Evolutionary conservation across 2,797 vertebrate genomes (phyloP).

Genomic region (Potorous gilbertii): DNA sequence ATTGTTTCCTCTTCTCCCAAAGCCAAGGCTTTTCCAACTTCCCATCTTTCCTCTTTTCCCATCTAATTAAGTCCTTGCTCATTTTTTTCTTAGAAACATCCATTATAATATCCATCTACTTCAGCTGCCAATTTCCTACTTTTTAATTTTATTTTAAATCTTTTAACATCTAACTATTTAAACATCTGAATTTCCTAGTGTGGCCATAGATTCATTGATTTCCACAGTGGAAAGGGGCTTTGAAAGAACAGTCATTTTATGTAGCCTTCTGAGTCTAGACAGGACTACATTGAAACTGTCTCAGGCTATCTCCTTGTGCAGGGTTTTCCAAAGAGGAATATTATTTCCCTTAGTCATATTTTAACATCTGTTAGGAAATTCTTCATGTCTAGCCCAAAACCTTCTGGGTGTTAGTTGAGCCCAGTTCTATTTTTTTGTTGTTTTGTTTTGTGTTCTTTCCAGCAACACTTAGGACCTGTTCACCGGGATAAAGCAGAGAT

Average conservation of each 20-base stretch:
- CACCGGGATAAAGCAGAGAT: conserved; percentile 93
- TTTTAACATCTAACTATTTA: no score
- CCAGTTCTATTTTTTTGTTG: conserved; percentile 45
- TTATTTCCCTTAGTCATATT: conserved; percentile 21
- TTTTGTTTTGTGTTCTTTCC: conserved; percentile 47
- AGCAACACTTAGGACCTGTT: conserved; percentile 92
- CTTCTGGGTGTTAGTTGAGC: conserved; percentile 45
- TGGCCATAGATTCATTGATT: conserved; percentile 23
- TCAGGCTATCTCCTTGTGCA: conserved; percentile 32
- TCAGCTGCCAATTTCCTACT: conserved; percentile 31
- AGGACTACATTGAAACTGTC: not conserved
- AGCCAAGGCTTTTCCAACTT: not conserved
- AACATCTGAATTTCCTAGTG: not conserved
- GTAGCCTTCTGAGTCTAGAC: conserved; percentile 6
- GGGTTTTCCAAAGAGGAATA: not conserved
- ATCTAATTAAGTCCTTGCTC: conserved; percentile 15
- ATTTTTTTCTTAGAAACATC: conserved; percentile 32
- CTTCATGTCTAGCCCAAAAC: conserved; percentile 16
- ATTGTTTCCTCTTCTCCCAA: not conserved
- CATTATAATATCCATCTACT: not conserved
- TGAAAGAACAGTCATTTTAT: conserved; percentile 31
- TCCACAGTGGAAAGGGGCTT: conserved; percentile 13
- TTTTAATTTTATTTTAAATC: no score
- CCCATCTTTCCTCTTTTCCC: not conserved
- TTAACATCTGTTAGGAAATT: conserved; percentile 27